Base-by-base conservation (phyloP, 2,888 invertebrate genomes). In the Pollenia amentaria region DNA sequence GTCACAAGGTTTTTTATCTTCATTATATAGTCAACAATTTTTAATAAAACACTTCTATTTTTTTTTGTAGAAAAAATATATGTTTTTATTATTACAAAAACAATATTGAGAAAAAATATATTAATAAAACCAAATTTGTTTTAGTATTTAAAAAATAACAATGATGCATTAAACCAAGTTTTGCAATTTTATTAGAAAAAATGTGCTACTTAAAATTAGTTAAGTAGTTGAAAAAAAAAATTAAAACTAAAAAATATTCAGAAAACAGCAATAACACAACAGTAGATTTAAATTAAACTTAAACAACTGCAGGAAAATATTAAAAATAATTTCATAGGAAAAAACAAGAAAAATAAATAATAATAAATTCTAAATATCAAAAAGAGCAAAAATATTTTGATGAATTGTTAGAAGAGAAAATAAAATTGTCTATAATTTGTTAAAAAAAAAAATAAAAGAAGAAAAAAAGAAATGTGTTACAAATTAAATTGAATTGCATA, bases 151-250 rank as follows among this genome's bases (percentile, higher is more conserved):
- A 81, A 67, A 81, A 85, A 76, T 81, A 88, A 88, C 87, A 88
- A 87, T 88, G 75, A 87, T 88, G 85, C 86, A 80, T 81, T 85
- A 88, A 87, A 87, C 87, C 81, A 87, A 72, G 83, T 84, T 87
- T 88, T 86, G 84, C 83, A 86, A 76, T 77, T 86, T 86, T 75
- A 85, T 82, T 78, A 80, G 72, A 78, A 77, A 85, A 83, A 84
- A 84, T 83, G 83, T 84, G 87, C 87, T 87, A 87, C 87, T 80
- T 87, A 87, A 73, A 87, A 84, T 77, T 87, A 87, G 80, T 80
- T 84, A 87, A 86, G 87, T 84, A 87, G 83, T 76, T 65, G 72
- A n/a, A 79, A 84, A 53, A 29, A 65, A 57, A 65, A 78, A 84
- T 55, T 64, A 80, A 55, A 80, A 80, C 70, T 76, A 80, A 76